phyloP scores from a whole-genome alignment of 2,113 vertebrate genomes.

The Halcyon malimbica region DNA sequence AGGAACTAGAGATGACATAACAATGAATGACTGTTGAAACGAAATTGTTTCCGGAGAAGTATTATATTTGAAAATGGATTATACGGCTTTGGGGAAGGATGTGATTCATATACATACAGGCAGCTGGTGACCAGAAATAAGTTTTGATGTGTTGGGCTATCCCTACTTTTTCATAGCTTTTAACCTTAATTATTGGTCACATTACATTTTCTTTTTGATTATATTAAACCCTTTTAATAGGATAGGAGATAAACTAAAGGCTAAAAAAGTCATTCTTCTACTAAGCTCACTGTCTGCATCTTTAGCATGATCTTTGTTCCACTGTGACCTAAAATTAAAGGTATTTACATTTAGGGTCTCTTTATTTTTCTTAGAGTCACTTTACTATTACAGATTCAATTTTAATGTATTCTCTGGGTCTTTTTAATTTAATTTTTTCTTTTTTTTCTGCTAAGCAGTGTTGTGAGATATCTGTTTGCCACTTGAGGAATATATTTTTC shows the following conservation, averaged over 20 bases:
- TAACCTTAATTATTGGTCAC: neutral
- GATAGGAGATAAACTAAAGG: neutral
- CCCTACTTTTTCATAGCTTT: neutral
- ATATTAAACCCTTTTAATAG: neutral
- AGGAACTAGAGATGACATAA: neutral
- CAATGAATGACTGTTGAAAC: neutral
- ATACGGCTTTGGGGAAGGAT: neutral
- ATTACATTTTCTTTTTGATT: neutral
- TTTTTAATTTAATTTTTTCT: neutral
- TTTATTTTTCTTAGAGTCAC: neutral
- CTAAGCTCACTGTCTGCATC: neutral
- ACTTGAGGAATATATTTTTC: neutral
- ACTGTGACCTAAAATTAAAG: neutral
- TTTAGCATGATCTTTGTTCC: neutral
- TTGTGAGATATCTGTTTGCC: neutral
- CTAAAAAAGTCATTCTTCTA: neutral
- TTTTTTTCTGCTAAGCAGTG: neutral
- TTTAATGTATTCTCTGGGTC: neutral
- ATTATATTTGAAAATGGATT: neutral
- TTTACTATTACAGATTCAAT: neutral
- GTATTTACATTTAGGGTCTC: neutral
- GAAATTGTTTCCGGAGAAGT: neutral
- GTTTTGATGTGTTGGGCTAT: neutral
- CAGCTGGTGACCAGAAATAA: neutral
- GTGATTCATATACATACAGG: neutral